Conservation (phyloP, 1,140 invertebrate genomes). For the Neotoxoptera formosana region DNA sequence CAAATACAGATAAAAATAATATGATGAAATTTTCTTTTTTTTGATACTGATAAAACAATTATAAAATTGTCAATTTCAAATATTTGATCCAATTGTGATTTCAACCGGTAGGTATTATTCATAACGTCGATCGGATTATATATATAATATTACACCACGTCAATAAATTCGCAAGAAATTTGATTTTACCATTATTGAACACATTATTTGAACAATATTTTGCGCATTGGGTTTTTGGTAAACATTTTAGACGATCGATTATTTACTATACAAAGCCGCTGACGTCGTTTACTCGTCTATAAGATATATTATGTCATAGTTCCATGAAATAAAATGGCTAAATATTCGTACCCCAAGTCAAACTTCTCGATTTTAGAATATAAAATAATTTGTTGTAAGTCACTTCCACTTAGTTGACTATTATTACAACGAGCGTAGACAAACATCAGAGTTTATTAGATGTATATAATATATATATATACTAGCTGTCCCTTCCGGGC, state of each 20-base stretch:
- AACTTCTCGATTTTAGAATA: neutral
- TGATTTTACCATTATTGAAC: neutral
- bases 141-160: neutral
- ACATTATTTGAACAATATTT: neutral
- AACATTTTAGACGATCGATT: neutral
- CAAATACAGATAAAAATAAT: neutral
- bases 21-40: neutral
- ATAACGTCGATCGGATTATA: neutral
- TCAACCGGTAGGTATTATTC: neutral
- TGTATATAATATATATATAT: too few relatives aligned
- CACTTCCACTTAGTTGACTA: neutral
- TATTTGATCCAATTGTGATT: neutral
- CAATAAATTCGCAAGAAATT: neutral
- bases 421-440: neutral
- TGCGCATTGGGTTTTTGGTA: neutral
- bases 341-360: neutral
- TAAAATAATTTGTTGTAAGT: neutral
- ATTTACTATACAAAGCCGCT: neutral
- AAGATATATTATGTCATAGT: neutral
- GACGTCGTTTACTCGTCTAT: neutral
- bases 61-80: neutral
- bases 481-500: too few relatives aligned
- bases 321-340: neutral
- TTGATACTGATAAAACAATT: neutral
- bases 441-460: neutral